Evolutionary conservation across 2,113 vertebrate species (phyloP), one percentile per base, ranked within the genome.

Genomic region (Benitochromis conjunctus): DNA sequence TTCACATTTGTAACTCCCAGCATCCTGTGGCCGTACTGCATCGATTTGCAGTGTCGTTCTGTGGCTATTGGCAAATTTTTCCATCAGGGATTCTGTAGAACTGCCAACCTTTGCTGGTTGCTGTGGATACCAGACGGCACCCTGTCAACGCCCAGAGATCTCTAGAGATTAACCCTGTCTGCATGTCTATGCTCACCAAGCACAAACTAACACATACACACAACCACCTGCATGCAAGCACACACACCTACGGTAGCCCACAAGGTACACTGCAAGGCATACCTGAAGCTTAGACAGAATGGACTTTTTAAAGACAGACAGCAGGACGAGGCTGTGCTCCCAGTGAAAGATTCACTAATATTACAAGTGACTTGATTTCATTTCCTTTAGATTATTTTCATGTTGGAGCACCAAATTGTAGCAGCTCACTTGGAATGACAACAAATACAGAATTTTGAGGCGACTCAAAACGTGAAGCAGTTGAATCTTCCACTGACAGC

Each of bases 1-100:
- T 84, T 97, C 95, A 93, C 99, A 99, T n/a, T 86, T 96, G 95
- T 98, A 99, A 77, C 92, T 95, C 84, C 99, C 98, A 9, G 97
- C 94, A 86, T 99, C 97, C 82, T 94, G 96, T 43, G 94, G 95
- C 81, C 90, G 93, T 88, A 97, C 97, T 19, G 96, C 93, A 57
- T 77, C 83, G 87, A 98, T 97, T 79, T 92, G 96, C 89, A 99
- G 80, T 1, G 88, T 97, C 91, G 95, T 93, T 87, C 96, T 97
- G 84, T 93, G 96, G 79, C 95, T 91, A 10, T 97, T 98, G 71
- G 89, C 81, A 90, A 95, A 92, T 83, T 94, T 51, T 76, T 95
- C 95, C 7, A 77, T 87, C 92, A 89, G 91, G 84, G 96, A 94
- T 13, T 58, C 92, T 6, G 94, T 93, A 74, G 85, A 54, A 54